phyloP scores from a whole-genome alignment of 1,140 invertebrate genomes.

The Triops longicaudatus region DNA sequence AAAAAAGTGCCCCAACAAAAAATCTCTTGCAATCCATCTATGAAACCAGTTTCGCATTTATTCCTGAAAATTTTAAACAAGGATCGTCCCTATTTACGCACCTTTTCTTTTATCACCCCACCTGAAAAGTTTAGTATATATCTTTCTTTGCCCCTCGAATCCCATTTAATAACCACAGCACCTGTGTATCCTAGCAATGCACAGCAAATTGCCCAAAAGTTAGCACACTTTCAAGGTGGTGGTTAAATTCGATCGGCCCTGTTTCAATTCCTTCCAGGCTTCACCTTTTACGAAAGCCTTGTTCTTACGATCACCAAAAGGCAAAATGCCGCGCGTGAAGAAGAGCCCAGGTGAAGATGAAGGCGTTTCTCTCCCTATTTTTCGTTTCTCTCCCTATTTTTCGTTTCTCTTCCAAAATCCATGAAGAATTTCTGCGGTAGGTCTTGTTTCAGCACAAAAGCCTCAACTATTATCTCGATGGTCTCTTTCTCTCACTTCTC shows the following conservation, averaged over 20 bases:
- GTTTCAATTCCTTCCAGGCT: not conserved
- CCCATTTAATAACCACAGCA: not conserved
- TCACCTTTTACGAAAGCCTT: not conserved
- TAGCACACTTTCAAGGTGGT: conserved; percentile 6
- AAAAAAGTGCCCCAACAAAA: not conserved
- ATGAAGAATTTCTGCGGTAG: conserved; percentile 2
- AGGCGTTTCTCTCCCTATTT: conserved; percentile 8
- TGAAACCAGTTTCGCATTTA: not conserved
- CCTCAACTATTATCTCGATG: conserved; percentile 1
- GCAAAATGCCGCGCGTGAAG: not conserved
- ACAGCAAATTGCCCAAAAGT: not conserved
- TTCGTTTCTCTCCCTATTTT: not conserved
- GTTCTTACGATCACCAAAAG: not conserved
- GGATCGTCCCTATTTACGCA: not conserved
- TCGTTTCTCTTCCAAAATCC: not conserved
- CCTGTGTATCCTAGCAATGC: not conserved
- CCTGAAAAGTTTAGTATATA: not conserved
- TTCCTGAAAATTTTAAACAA: not conserved
- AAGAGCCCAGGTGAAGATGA: not conserved
- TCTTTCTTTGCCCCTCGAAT: not conserved
- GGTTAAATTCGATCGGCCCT: conserved; percentile 13
- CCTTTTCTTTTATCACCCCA: not conserved
- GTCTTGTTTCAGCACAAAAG: conserved; percentile 12
- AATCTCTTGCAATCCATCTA: not conserved
- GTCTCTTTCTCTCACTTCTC: not conserved